Conservation (phyloP, 2,888 invertebrate genomes). For the Diabrotica balteata region DNA sequence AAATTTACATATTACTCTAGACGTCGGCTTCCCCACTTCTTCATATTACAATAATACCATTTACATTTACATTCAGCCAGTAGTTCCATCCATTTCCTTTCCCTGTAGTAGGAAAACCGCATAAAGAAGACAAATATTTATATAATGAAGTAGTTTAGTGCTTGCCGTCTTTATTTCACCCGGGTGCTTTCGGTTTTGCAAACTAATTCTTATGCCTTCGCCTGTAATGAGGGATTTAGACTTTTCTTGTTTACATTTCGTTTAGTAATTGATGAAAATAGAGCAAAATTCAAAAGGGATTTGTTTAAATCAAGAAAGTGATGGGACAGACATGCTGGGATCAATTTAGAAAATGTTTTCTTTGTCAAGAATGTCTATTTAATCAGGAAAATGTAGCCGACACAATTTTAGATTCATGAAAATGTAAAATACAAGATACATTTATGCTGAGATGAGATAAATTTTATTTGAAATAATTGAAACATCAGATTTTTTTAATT, state of each 20-base stretch:
- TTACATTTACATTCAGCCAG: conserved; percentile 55
- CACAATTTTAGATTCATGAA: too few species aligned
- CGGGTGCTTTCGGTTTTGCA: not conserved
- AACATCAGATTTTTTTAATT: too few species aligned
- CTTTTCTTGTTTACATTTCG: conserved; percentile 23
- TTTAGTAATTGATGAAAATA: conserved; percentile 10
- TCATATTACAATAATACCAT: conserved; percentile 56
- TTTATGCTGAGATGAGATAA: too few species aligned
- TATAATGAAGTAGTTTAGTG: conserved; percentile 46
- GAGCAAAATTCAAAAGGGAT: not conserved
- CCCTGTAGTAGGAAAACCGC: conserved; percentile 48
- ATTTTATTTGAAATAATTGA: too few species aligned
- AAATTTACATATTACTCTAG: conserved; percentile 49
- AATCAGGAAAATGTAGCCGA: too few species aligned
- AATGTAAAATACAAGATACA: too few species aligned
- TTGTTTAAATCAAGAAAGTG: not conserved
- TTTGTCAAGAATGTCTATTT: too few species aligned
- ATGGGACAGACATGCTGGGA: not conserved
- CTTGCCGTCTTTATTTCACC: conserved; percentile 14
- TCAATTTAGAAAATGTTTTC: too few species aligned
- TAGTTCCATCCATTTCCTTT: conserved; percentile 27
- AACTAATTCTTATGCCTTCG: conserved; percentile 16
- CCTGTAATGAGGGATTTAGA: conserved; percentile 39
- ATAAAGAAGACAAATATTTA: conserved; percentile 58
- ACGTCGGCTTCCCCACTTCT: conserved; percentile 50